Conservation (phyloP, 2,113 vertebrate genomes). For the Lagopus leucura region DNA sequence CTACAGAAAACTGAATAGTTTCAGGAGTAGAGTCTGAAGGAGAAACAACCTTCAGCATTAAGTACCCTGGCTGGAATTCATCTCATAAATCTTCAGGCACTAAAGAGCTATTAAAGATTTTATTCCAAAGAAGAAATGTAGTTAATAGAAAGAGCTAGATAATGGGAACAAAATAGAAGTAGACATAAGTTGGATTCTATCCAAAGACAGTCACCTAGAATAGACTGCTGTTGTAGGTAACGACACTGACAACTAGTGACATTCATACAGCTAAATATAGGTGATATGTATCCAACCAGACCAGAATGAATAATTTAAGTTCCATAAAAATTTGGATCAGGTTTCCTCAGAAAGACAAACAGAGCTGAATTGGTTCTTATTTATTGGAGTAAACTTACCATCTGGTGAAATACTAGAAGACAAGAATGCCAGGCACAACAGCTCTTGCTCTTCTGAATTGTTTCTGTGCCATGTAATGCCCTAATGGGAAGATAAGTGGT, state of each 20-base stretch:
- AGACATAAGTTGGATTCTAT: neutral
- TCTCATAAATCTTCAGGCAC: rapidly evolving
- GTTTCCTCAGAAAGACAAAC: neutral
- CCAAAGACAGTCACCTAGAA: neutral
- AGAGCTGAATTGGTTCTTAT: neutral
- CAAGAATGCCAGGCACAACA: neutral
- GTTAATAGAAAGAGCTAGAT: neutral
- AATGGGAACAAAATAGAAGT: neutral
- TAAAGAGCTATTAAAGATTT: neutral
- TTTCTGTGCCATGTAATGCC: rapidly evolving
- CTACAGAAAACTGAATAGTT: neutral
- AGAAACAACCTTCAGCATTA: neutral
- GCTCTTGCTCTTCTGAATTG: neutral
- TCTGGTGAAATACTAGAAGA: neutral
- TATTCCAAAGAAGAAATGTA: neutral
- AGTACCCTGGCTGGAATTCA: neutral
- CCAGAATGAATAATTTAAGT: neutral
- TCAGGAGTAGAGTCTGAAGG: neutral
- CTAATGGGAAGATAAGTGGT: rapidly evolving
- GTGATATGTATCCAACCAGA: neutral
- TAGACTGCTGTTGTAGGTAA: neutral
- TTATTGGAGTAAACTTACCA: neutral
- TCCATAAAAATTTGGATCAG: neutral
- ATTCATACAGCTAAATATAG: neutral
- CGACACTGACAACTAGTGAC: neutral